Conservation (phyloP, 2,888 invertebrate species). For the Chymomyza caudatula region DNA sequence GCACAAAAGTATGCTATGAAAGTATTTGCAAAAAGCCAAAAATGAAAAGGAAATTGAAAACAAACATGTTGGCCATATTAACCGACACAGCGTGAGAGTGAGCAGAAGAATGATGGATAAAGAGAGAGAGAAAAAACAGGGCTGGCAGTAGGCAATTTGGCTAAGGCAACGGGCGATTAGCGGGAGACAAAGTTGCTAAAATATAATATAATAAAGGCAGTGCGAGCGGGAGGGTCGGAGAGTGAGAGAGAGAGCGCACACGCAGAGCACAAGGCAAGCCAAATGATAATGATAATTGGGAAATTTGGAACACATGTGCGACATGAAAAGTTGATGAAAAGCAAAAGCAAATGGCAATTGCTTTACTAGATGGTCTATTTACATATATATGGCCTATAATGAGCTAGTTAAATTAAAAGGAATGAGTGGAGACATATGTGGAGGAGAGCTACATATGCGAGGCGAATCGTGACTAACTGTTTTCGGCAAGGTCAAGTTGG, state of each 20-base stretch:
- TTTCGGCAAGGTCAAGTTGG: neutral
- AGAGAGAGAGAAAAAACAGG: neutral
- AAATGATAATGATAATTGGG: neutral
- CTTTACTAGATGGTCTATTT: neutral
- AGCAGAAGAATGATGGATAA: neutral
- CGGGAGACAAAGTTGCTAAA: neutral
- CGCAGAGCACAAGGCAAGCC: neutral
- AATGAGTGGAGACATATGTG: neutral
- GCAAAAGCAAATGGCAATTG: neutral
- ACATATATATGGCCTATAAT: neutral
- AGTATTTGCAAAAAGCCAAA: neutral
- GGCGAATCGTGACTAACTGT: neutral
- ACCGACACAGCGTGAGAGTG: too few species aligned
- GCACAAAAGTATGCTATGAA: neutral
- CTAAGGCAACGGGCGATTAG: neutral
- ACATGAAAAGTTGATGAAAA: neutral
- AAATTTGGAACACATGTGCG: neutral
- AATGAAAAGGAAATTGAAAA: constrained; percentile 3
- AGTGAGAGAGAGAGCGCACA: neutral
- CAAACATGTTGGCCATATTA: neutral
- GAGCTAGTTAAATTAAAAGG: neutral
- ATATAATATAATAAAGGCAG: neutral
- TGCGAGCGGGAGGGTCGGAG: neutral
- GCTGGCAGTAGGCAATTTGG: neutral
- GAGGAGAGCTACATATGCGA: too few species aligned